These are phyloP conservation scores for Chrysolina oricalcia DNA, from an alignment of 2,888 invertebrate species.

Conservation along the genomic window DNA sequence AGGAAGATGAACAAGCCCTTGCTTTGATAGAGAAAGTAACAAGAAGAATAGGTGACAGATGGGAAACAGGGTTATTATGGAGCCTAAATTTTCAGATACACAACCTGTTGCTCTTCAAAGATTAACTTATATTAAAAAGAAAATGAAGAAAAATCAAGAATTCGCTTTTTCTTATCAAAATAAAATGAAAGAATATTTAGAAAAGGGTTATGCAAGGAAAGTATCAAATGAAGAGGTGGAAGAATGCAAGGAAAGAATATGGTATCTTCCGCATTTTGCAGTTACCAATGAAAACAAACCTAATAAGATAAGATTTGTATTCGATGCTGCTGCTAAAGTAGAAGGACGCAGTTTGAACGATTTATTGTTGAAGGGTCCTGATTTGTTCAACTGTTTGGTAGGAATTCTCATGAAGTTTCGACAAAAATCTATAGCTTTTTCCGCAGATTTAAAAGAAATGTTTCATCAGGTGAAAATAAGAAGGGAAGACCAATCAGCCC, in stretches of 20 bases:
- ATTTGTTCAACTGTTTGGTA: background rate
- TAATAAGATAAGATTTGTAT: conserved; percentile 1
- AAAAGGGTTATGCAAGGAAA: background rate
- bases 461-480: conserved; percentile 14
- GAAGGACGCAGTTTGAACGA: background rate
- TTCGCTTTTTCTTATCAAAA: background rate
- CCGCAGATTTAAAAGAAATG: conserved; percentile 3
- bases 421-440: conserved; percentile 3
- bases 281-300: conserved; percentile 14
- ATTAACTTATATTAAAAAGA: too few species aligned
- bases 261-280: conserved; percentile 3
- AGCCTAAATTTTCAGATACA: background rate
- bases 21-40: background rate
- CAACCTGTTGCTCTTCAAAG: background rate
- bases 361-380: conserved; percentile 2
- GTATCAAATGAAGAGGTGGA: background rate
- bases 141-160: background rate
- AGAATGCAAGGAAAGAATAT: background rate
- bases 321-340: conserved; percentile 15
- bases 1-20: conserved; percentile 9
- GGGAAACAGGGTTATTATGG: conserved; percentile 13
- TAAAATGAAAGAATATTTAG: conserved; percentile 13
- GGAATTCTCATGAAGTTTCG: background rate
- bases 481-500: conserved; percentile 2
- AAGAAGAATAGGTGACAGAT: background rate